These are phyloP conservation scores for Drosophila helvetica DNA, from an alignment of 2,888 invertebrate genomes.

Conservation along the genomic window DNA sequence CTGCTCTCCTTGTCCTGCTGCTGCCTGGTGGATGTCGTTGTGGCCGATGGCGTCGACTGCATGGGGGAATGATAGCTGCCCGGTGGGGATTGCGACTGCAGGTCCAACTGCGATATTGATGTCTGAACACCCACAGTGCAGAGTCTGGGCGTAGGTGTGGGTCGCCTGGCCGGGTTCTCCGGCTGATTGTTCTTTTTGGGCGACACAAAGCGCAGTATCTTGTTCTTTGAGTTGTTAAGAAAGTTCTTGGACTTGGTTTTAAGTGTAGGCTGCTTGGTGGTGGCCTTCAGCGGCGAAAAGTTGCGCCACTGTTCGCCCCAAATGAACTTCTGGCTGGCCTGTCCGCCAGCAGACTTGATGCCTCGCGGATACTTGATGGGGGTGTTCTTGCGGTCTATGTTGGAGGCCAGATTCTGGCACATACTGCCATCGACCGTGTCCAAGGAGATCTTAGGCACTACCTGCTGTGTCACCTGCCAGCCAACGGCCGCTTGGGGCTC, in stretches of 20 bases:
- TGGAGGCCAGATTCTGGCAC: conserved; percentile 79
- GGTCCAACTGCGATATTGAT: conserved; percentile 57
- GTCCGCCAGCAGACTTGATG: conserved; percentile 15
- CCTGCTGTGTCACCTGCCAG: conserved; percentile 71
- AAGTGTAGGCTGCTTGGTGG: conserved; percentile 41
- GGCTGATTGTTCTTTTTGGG: conserved; percentile 73
- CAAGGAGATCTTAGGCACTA: conserved; percentile 72
- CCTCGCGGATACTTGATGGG: conserved; percentile 77
- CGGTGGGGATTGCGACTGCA: conserved; percentile 78
- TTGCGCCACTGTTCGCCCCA: conserved; percentile 78
- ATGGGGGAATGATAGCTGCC: conserved; percentile 82
- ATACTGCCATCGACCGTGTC: conserved; percentile 82
- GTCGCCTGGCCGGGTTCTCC: conserved; percentile 4
- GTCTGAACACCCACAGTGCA: conserved; percentile 81
- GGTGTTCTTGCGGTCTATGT: conserved; percentile 81
- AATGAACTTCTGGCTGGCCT: conserved; percentile 69
- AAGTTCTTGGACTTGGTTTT: conserved; percentile 72
- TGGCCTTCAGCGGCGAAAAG: conserved; percentile 77
- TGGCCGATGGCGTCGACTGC: conserved; percentile 62
- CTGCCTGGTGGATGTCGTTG: conserved; percentile 39
- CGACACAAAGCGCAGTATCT: conserved; percentile 79
- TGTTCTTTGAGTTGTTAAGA: conserved; percentile 79
- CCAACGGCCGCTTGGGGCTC: conserved; percentile 77
- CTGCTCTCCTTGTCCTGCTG: conserved; percentile 24
- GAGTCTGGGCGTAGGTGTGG: conserved; percentile 29